Conservation (phyloP, 37 sponge, comb jelly and placozoan genomes). For the Amphimedon queenslandica region DNA sequence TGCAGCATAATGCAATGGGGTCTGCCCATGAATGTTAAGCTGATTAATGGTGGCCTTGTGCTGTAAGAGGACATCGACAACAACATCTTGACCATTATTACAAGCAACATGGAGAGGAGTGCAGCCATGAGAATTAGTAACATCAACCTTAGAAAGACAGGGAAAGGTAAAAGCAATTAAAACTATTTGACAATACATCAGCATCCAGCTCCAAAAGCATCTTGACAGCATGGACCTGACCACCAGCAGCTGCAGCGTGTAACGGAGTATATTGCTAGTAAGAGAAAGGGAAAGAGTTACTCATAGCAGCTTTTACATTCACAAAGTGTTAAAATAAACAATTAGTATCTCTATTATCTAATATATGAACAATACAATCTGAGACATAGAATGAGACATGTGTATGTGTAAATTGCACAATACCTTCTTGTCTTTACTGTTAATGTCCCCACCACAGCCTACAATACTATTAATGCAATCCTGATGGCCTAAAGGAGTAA, state of each 20-base stretch:
- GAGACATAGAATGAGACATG: too few species aligned
- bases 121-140: slow-evolving; percentile 59
- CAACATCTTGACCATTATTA: slow-evolving; percentile 84
- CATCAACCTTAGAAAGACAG: slow-evolving; percentile 43
- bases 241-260: slow-evolving; percentile 81
- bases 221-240: slow-evolving; percentile 76
- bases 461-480: slow-evolving; percentile 73
- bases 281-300: background rate
- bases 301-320: too few species aligned
- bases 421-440: slow-evolving; percentile 63
- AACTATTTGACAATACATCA: slow-evolving; percentile 29
- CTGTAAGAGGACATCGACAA: slow-evolving; percentile 73
- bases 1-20: slow-evolving; percentile 87
- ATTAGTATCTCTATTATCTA: background rate
- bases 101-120: slow-evolving; percentile 91
- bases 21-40: slow-evolving; percentile 84
- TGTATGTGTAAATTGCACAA: too few species aligned
- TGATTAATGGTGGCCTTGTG: slow-evolving; percentile 54
- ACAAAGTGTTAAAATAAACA: background rate
- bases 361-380: too few species aligned
- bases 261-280: slow-evolving; percentile 73
- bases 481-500: slow-evolving; percentile 59
- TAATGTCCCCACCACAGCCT: slow-evolving; percentile 70
- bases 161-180: background rate
- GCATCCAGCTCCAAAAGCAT: slow-evolving; percentile 74